Evolutionary conservation across 2,888 invertebrate genomes (phyloP), one percentile per base, ranked within the genome.

Genomic region (Chironomus riparius): DNA sequence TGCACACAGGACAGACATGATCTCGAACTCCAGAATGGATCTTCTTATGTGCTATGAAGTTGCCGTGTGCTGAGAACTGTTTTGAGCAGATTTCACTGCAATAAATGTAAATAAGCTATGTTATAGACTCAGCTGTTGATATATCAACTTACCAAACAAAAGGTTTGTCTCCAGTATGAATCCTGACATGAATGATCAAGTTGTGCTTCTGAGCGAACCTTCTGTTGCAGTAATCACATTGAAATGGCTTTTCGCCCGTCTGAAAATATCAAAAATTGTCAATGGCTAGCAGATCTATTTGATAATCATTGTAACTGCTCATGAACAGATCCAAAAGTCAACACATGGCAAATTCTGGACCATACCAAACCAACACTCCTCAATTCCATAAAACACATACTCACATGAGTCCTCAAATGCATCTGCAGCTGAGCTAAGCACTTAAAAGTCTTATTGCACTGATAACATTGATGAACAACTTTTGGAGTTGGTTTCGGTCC

Each of bases 171-270:
- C 83, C 83, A 0, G 88, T 88, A 77, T 88, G 88, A 0, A 86
- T 84, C 3, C 88, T 83, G 21, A 87, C 82, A 78, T 89, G 88
- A 77, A 88, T 87, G 3, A 87, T 86, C 0, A 88, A 82, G 79
- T 88, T 88, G 79, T 88, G 88, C 80, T 88, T 88, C 79, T 89
- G 88, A 1, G 88, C 86, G 78, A 88, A 88, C 5, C 87, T 82
- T 13, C 87, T 85, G 0, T 86, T 84, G 77, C 88, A 89, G 78
- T 86, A 88, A 79, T 84, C 84, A 78, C 88, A 88, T 0, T 81
- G 81, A 80, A 85, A 88, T 0, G 88, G 88, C 68, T 87, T 86
- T 77, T 87, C 88, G 0, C 88, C 88, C 0, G 88, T 88, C 76
- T 88, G 88, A 0, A 87, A 88, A 88, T 87, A 79, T 6, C 1